Evolutionary conservation across 64 coral and sea anemone species (phyloP).

Genomic region (Porites lutea): DNA sequence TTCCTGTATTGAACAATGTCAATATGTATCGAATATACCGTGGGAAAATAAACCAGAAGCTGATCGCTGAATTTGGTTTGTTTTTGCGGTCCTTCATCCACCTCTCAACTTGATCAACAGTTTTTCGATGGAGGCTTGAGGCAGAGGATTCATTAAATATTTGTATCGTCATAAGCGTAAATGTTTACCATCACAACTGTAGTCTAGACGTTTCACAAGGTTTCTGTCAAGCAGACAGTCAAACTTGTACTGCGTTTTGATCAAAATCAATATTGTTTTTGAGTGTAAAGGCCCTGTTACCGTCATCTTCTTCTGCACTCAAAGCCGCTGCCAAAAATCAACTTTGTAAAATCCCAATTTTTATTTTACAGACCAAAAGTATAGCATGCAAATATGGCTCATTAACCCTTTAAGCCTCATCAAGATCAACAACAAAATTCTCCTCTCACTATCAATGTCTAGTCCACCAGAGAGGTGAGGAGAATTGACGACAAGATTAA

Average conservation of each 20-base stretch:
- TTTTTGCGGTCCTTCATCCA: background rate
- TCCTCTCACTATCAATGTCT: too few relatives aligned
- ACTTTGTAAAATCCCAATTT: background rate
- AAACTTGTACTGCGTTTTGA: slow-evolving; percentile 19
- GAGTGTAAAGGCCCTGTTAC: slow-evolving; percentile 28
- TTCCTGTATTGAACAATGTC: slow-evolving; percentile 31
- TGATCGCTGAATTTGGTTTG: background rate
- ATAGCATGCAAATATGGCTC: background rate
- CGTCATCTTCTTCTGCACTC: background rate
- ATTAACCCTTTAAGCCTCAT: too few relatives aligned
- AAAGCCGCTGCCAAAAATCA: background rate
- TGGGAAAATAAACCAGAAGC: slow-evolving; percentile 52
- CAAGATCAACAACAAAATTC: too few relatives aligned
- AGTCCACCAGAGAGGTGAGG: too few relatives aligned
- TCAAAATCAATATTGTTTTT: slow-evolving; percentile 49
- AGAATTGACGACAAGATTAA: too few relatives aligned
- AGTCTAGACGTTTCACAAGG: background rate
- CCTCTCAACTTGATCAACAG: too few relatives aligned
- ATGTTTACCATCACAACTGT: slow-evolving; percentile 6
- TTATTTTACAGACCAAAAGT: background rate
- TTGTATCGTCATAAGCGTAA: slow-evolving; percentile 33
- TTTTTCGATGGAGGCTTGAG: background rate
- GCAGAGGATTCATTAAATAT: slow-evolving; percentile 35
- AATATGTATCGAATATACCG: slow-evolving; percentile 62
- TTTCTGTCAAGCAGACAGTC: background rate